Evolutionary conservation across 2,113 vertebrate genomes (phyloP).

Genomic region (Hippocampus comes): DNA sequence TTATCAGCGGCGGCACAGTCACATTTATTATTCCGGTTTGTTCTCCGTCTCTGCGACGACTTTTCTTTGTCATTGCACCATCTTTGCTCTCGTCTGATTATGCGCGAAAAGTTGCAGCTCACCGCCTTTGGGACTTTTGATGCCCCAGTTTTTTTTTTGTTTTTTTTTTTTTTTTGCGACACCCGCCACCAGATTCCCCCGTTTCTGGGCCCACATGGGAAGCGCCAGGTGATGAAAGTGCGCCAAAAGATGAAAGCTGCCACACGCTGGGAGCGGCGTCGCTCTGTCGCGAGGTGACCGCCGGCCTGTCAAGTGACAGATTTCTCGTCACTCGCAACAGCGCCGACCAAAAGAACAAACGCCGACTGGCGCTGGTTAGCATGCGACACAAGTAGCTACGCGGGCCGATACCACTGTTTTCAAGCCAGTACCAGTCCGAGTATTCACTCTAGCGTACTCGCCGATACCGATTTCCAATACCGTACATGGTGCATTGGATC

Average conservation of each 20-base stretch:
- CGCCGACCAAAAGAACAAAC: background rate
- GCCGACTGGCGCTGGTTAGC: background rate
- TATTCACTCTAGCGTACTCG: no score
- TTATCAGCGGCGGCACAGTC: background rate
- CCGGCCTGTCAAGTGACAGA: background rate
- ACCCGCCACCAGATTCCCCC: conserved; percentile 16
- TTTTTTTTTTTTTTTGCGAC: conserved; percentile 36
- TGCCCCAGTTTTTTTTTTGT: conserved; percentile 70
- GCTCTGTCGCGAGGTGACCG: background rate
- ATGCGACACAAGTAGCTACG: background rate
- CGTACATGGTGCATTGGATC: no score
- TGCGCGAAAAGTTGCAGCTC: conserved; percentile 65
- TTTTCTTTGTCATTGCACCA: conserved; percentile 61
- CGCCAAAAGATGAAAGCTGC: conserved; percentile 47
- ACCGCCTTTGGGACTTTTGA: conserved; percentile 72
- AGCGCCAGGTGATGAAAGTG: conserved; percentile 20
- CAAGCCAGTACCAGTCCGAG: no score
- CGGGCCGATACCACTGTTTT: background rate
- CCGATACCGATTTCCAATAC: no score
- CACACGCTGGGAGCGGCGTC: background rate
- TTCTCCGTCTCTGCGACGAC: conserved; percentile 22
- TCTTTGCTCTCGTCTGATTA: conserved; percentile 60
- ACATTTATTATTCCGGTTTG: background rate
- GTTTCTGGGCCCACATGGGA: conserved; percentile 24
- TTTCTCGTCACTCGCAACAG: background rate